Evolutionary conservation across 2,888 invertebrate genomes (phyloP).

Genomic region (Tachina lurida): DNA sequence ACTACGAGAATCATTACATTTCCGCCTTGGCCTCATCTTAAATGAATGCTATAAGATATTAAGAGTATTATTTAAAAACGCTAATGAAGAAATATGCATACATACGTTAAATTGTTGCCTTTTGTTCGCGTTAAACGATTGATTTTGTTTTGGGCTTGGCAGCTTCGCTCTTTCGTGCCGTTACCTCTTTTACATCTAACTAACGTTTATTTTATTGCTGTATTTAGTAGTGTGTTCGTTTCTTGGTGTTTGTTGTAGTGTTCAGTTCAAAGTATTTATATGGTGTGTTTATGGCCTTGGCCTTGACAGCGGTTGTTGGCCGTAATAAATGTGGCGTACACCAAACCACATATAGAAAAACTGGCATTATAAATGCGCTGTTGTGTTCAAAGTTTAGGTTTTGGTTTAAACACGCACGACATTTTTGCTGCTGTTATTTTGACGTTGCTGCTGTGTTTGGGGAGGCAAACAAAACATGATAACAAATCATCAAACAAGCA

Average conservation of each 20-base stretch:
- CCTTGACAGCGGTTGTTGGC: slow-evolving; percentile 75
- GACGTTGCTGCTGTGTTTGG: background rate
- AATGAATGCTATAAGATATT: too few relatives aligned
- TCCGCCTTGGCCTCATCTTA: too few relatives aligned
- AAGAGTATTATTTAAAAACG: too few relatives aligned
- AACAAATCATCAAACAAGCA: slow-evolving; percentile 19
- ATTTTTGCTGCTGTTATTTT: slow-evolving; percentile 41
- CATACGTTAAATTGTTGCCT: too few relatives aligned
- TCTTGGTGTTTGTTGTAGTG: slow-evolving; percentile 28
- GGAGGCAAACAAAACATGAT: slow-evolving; percentile 1
- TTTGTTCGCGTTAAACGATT: background rate
- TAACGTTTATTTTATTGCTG: slow-evolving; percentile 54
- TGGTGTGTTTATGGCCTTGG: slow-evolving; percentile 72
- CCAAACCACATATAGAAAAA: slow-evolving; percentile 43
- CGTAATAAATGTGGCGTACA: slow-evolving; percentile 64
- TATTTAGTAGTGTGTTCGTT: slow-evolving; percentile 9
- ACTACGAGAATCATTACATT: too few relatives aligned
- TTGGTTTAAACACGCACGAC: slow-evolving; percentile 66
- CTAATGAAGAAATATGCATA: too few relatives aligned
- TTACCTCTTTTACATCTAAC: slow-evolving; percentile 49
- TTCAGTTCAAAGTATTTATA: slow-evolving; percentile 32
- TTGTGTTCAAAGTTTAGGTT: slow-evolving; percentile 31
- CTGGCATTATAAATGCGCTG: slow-evolving; percentile 52
- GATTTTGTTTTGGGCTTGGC: slow-evolving; percentile 26
- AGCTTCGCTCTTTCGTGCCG: slow-evolving; percentile 5